These are phyloP conservation scores for Plecturocebus donacophilus DNA, from an alignment of 2,113 vertebrate species.

Conservation along the genomic window DNA sequence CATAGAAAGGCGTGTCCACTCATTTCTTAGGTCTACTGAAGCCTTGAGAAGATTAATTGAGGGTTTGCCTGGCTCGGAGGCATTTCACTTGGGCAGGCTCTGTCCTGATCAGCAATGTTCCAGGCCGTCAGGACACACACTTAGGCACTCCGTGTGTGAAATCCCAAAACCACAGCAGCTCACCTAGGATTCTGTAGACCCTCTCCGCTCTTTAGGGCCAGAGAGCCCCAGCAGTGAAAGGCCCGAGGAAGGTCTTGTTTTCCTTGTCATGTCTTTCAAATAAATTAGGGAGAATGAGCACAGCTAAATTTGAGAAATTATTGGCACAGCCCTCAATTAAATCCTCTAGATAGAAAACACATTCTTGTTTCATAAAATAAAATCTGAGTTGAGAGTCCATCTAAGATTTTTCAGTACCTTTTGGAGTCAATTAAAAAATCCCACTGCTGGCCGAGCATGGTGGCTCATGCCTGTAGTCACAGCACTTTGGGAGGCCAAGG, in stretches of 20 bases:
- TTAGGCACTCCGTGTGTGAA: neutral
- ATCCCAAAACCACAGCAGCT: neutral
- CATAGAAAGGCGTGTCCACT: slow-evolving; percentile 10
- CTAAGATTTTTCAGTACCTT: neutral
- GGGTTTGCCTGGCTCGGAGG: slow-evolving; percentile 15
- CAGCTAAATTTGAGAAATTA: neutral
- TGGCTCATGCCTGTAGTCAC: no score
- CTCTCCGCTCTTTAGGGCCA: neutral
- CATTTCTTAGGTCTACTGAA: neutral
- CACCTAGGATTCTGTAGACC: neutral
- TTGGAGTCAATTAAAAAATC: neutral
- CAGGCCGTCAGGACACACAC: neutral
- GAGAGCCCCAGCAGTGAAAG: neutral
- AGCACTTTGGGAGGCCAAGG: no score
- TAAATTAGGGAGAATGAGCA: neutral
- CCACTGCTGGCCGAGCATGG: no score
- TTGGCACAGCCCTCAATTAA: neutral
- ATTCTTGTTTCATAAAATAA: neutral
- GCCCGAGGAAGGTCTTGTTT: neutral
- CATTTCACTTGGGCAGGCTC: neutral
- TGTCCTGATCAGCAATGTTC: neutral
- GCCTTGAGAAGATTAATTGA: slow-evolving; percentile 39
- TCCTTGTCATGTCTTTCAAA: neutral
- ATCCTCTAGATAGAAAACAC: neutral
- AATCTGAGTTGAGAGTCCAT: neutral